Conservation (phyloP, 2,113 vertebrate genomes). For the Neodontobutis hainanensis region DNA sequence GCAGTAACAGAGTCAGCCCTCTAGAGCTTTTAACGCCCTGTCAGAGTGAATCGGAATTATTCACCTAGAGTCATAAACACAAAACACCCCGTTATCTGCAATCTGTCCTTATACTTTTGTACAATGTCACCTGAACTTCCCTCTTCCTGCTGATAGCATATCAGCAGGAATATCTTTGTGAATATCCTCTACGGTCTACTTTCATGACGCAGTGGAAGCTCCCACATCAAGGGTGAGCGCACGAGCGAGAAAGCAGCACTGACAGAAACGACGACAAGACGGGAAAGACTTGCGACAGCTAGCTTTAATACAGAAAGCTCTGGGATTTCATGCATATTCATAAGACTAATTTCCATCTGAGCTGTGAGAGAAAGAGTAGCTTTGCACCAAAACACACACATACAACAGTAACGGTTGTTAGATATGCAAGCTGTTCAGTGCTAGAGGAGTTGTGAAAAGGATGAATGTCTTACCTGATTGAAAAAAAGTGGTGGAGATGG, state of each 20-base stretch:
- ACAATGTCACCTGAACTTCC: constrained; percentile 51
- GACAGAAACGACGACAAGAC: constrained; percentile 31
- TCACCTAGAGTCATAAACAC: constrained; percentile 13
- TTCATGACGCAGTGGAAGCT: constrained; percentile 30
- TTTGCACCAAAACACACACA: constrained; percentile 27
- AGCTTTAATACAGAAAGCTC: constrained; percentile 43
- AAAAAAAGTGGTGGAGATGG: constrained; percentile 20
- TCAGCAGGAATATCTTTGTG: no score
- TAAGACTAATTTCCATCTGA: constrained; percentile 62
- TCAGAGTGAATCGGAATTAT: constrained; percentile 29
- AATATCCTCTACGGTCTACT: constrained; percentile 42
- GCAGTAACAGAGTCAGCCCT: background rate
- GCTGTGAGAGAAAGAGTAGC: constrained; percentile 43
- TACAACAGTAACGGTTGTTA: constrained; percentile 31
- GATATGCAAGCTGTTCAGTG: constrained; percentile 47
- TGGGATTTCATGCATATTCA: constrained; percentile 68
- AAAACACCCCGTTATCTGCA: constrained; percentile 31
- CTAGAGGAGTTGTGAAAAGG: constrained; percentile 36
- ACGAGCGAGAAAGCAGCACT: constrained; percentile 39
- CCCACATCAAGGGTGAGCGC: constrained; percentile 30
- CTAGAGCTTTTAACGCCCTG: constrained; percentile 16
- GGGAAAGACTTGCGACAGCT: constrained; percentile 48
- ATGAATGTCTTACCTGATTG: constrained; percentile 61
- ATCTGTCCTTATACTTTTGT: constrained; percentile 39
- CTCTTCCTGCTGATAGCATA: constrained; percentile 49